Evolutionary conservation across 2,113 vertebrate genomes (phyloP).

Genomic region (Meleagris gallopavo): DNA sequence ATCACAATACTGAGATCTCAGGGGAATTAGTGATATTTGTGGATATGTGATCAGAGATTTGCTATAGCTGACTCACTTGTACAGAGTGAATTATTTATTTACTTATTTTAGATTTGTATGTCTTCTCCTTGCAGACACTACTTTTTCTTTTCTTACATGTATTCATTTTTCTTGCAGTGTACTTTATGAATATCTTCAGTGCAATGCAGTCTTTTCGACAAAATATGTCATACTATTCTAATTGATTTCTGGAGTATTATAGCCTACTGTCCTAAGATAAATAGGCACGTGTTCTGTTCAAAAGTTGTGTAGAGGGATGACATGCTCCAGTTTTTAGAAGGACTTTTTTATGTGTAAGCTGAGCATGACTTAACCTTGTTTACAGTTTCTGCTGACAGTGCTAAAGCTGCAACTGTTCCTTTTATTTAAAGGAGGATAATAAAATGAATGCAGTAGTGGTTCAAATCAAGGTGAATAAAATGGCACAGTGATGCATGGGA

Average conservation of each 20-base stretch:
- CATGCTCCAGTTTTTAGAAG: background rate
- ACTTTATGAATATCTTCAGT: background rate
- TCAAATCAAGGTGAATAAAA: conserved; percentile 77
- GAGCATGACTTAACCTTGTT: conserved; percentile 40
- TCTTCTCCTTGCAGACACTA: background rate
- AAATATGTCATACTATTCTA: conserved; percentile 32
- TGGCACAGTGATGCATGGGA: conserved; percentile 57
- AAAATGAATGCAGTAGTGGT: conserved; percentile 68
- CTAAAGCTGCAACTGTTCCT: conserved; percentile 5
- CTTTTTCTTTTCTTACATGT: background rate
- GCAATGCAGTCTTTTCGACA: conserved; percentile 14
- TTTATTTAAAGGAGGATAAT: conserved; percentile 71
- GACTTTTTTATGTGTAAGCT: background rate
- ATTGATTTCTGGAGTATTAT: conserved; percentile 2
- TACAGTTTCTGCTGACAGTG: conserved; percentile 63
- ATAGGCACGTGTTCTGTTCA: background rate
- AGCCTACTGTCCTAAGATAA: background rate
- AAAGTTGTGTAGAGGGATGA: background rate
- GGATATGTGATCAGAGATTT: conserved; percentile 30
- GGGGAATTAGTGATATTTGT: background rate
- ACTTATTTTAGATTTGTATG: background rate
- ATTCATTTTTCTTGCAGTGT: background rate
- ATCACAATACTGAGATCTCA: background rate
- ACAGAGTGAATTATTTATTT: background rate
- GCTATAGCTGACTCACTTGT: conserved; percentile 8